Evolutionary conservation across 2,797 vertebrate genomes (phyloP).

Genomic region (Cheirogaleus major): DNA sequence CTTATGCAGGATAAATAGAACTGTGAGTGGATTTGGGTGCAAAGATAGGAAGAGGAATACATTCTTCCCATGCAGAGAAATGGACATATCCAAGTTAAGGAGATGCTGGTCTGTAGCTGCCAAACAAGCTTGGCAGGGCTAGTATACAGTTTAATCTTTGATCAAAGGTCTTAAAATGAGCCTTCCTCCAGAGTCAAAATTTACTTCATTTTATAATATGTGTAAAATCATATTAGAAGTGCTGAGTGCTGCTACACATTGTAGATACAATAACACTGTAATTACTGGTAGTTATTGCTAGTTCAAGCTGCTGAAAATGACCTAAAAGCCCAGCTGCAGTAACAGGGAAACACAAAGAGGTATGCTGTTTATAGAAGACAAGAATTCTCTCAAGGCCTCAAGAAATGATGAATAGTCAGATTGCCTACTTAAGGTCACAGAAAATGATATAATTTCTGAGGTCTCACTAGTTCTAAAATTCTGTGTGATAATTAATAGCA

Average conservation of each 20-base stretch:
- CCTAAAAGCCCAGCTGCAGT: not conserved
- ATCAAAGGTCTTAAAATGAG: not conserved
- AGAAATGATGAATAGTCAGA: not conserved
- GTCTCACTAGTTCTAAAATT: not conserved
- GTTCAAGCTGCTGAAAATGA: not conserved
- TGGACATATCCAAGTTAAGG: not conserved
- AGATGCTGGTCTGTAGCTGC: not conserved
- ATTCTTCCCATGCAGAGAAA: not conserved
- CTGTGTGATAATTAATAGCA: not conserved
- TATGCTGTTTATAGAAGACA: not conserved
- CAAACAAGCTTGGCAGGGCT: not conserved
- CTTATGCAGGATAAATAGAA: not conserved
- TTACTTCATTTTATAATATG: not conserved
- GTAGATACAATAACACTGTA: not conserved
- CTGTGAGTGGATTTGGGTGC: not conserved
- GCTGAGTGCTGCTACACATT: not conserved
- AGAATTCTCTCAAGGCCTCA: not conserved
- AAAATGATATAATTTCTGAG: not conserved
- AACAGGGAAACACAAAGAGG: not conserved
- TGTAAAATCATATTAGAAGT: not conserved
- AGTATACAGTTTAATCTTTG: not conserved
- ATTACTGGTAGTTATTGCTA: not conserved
- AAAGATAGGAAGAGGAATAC: not conserved
- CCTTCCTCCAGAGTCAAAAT: not conserved
- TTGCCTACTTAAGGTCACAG: slow-evolving; percentile 10